Evolutionary conservation across 1,140 invertebrate genomes (phyloP).

Genomic region (Pemphigus obesinymphae): DNA sequence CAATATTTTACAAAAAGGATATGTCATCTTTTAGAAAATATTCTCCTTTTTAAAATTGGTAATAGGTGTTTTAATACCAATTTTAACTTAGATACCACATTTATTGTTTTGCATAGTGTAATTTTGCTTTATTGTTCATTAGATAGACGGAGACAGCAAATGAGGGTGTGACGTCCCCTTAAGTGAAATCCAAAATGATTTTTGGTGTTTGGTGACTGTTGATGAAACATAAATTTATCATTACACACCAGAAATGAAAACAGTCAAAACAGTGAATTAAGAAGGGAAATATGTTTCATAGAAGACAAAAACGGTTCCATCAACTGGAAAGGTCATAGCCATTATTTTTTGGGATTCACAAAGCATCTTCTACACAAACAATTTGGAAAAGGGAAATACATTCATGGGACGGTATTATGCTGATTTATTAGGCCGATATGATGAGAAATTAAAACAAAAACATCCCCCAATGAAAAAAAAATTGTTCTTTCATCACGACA

Average conservation of each 20-base stretch:
- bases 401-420: constrained; percentile 47
- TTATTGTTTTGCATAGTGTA: too few relatives aligned
- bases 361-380: constrained; percentile 49
- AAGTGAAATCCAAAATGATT: too few relatives aligned
- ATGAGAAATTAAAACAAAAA: constrained; percentile 45
- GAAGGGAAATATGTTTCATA: constrained; percentile 42
- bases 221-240: constrained; percentile 51
- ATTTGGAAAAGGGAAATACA: constrained; percentile 53
- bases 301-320: constrained; percentile 47
- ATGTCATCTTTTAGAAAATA: too few relatives aligned
- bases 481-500: constrained; percentile 51
- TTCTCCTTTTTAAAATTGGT: too few relatives aligned
- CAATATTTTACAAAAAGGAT: too few relatives aligned
- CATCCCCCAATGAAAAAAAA: constrained; percentile 49
- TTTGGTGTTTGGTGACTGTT: constrained; percentile 6
- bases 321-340: constrained; percentile 47
- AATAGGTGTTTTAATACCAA: too few relatives aligned
- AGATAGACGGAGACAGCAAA: too few relatives aligned
- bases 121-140: too few relatives aligned
- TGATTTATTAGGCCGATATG: too few relatives aligned
- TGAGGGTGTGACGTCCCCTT: too few relatives aligned
- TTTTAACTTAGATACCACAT: too few relatives aligned
- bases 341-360: constrained; percentile 48
- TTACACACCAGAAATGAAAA: constrained; percentile 50
- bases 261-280: constrained; percentile 49